phyloP scores from a whole-genome alignment of 1,140 invertebrate genomes.

The Drosophila biarmipes region DNA sequence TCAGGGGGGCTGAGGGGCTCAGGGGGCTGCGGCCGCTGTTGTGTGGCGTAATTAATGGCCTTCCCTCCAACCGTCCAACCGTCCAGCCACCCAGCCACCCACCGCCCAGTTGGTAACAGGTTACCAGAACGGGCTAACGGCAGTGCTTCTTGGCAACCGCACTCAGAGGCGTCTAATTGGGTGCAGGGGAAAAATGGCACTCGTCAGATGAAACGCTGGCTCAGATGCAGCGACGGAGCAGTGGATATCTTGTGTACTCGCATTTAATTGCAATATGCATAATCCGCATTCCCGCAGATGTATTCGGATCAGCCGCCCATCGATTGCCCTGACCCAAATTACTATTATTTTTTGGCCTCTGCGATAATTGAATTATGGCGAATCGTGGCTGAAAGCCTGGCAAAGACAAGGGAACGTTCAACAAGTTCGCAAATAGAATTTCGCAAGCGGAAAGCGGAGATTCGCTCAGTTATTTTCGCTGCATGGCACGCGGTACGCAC shows the following conservation, averaged over 20 bases:
- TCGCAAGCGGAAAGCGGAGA: not conserved
- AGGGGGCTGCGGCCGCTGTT: conserved; percentile 12
- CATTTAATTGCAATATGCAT: conserved; percentile 1
- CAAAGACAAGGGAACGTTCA: not conserved
- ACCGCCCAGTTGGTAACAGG: conserved; percentile 22
- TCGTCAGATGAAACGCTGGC: conserved; percentile 1
- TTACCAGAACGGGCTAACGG: conserved; percentile 23
- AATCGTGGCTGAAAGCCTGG: conserved; percentile 2
- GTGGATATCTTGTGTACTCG: not conserved
- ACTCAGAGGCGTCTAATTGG: conserved; percentile 25
- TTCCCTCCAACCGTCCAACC: conserved; percentile 2
- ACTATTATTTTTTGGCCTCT: conserved; percentile 8
- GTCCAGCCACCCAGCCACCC: conserved; percentile 5
- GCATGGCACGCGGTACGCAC: not conserved
- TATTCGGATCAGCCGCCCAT: conserved; percentile 8
- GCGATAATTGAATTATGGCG: conserved; percentile 18
- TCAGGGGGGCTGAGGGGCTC: not conserved
- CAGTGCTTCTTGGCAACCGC: conserved; percentile 12
- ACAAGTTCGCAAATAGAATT: not conserved
- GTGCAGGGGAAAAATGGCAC: conserved; percentile 28
- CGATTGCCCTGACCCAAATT: conserved; percentile 29
- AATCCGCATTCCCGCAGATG: conserved; percentile 10
- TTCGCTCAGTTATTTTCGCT: conserved; percentile 4
- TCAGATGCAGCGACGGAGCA: conserved; percentile 8
- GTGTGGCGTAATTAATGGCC: conserved; percentile 43